Conservation (phyloP, 2,888 invertebrate genomes). For the Onchidella celtica region DNA sequence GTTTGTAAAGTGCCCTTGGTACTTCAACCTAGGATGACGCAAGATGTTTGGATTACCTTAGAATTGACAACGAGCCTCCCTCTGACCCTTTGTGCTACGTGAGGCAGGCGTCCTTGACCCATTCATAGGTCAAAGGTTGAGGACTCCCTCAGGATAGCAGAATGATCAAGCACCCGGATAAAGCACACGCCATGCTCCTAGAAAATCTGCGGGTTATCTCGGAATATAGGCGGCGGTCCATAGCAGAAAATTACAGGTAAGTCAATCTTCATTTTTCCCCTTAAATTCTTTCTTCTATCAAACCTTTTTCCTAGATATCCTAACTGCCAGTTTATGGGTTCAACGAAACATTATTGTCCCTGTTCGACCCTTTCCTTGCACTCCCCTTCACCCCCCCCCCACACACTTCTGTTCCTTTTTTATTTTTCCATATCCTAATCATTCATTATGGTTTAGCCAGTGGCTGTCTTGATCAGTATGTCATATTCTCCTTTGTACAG, state of each 20-base stretch:
- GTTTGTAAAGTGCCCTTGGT: not conserved
- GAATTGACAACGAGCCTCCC: not conserved
- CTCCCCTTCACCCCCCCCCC: too few species aligned
- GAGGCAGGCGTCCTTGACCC: conserved; percentile 2
- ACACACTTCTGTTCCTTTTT: too few species aligned
- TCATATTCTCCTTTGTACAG: too few species aligned
- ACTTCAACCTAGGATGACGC: not conserved
- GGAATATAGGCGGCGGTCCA: conserved; percentile 66
- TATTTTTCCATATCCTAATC: too few species aligned
- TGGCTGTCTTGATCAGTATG: too few species aligned
- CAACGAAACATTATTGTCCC: too few species aligned
- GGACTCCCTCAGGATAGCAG: conserved; percentile 18
- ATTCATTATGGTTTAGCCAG: too few species aligned
- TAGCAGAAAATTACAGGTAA: conserved; percentile 71
- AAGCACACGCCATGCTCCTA: conserved; percentile 70
- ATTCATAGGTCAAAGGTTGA: not conserved
- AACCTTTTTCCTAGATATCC: too few species aligned
- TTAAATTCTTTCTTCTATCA: not conserved
- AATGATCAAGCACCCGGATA: conserved; percentile 72
- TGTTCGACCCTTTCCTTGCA: too few species aligned
- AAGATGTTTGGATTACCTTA: not conserved
- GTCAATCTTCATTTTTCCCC: too few species aligned
- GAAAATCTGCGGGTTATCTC: conserved; percentile 73
- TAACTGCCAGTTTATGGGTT: too few species aligned
- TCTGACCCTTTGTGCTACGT: not conserved